phyloP scores from a whole-genome alignment of 2,797 vertebrate genomes.

The Pagetopsis macropterus region DNA sequence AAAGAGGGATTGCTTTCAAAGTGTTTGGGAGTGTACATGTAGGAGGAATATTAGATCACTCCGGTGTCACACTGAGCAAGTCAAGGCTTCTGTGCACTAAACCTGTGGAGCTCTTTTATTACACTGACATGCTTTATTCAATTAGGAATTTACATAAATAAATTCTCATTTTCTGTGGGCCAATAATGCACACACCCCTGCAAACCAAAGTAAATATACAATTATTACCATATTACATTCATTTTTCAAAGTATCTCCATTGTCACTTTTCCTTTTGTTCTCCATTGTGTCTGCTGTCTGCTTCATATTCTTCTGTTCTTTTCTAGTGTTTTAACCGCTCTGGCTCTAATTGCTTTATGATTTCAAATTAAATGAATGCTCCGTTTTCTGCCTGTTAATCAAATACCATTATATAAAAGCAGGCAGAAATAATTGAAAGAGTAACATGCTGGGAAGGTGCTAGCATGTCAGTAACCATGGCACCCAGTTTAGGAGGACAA shows the following conservation, averaged over 20 bases:
- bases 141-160: conserved; percentile 90
- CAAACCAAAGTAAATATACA: conserved; percentile 89
- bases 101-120: conserved; percentile 90
- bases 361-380: conserved; percentile 87
- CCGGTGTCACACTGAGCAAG: conserved; percentile 84
- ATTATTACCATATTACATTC: conserved; percentile 89
- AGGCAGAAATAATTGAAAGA: conserved; percentile 85
- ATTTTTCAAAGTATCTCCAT: conserved; percentile 87
- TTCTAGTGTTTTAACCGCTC: conserved; percentile 73
- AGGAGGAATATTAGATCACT: conserved; percentile 84
- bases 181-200: conserved; percentile 88
- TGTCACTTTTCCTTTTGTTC: conserved; percentile 80
- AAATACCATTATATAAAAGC: conserved; percentile 88
- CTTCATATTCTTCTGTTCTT: conserved; percentile 66
- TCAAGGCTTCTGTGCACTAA: conserved; percentile 83
- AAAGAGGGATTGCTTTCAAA: conserved; percentile 76
- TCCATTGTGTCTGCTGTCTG: conserved; percentile 56
- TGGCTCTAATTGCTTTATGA: conserved; percentile 86
- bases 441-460: conserved; percentile 89
- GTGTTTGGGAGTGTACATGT: conserved; percentile 76
- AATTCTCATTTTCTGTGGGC: conserved; percentile 87
- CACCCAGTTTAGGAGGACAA: conserved; percentile 77
- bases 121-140: conserved; percentile 88
- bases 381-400: conserved; percentile 84
- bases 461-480: conserved; percentile 91